Percentiles rank a stretch among this genome's conserved stretches.
phyloP scores from a whole-genome alignment of 2,113 vertebrate genomes.

The Lagopus leucura region DNA sequence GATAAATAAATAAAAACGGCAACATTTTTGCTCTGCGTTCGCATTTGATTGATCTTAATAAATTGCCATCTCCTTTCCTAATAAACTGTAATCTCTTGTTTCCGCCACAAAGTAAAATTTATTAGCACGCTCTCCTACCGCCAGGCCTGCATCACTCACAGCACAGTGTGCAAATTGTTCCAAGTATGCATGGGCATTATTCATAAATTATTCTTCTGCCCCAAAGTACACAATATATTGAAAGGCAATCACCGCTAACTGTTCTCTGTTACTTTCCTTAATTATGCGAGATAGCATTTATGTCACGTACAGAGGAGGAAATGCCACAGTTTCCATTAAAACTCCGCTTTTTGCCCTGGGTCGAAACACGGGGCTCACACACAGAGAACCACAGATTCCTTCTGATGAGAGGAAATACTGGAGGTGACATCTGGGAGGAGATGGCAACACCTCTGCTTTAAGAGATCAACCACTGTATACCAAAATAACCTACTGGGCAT shows the following conservation, averaged over 20 bases:
- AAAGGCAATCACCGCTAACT: slow-evolving; percentile 69
- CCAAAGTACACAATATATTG: slow-evolving; percentile 70
- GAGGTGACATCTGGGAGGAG: slow-evolving; percentile 61
- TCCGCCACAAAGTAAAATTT: slow-evolving; percentile 72
- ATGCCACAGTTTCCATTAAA: slow-evolving; percentile 36
- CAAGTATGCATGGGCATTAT: slow-evolving; percentile 59
- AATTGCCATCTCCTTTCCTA: slow-evolving; percentile 70
- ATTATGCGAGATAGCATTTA: slow-evolving; percentile 61
- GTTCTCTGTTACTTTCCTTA: slow-evolving; percentile 60
- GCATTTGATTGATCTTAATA: slow-evolving; percentile 72
- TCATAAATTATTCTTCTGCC: slow-evolving; percentile 73
- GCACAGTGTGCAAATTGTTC: slow-evolving; percentile 52
- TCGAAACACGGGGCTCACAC: neutral
- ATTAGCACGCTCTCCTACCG: slow-evolving; percentile 56
- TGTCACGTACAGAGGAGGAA: slow-evolving; percentile 57
- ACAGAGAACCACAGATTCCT: slow-evolving; percentile 4
- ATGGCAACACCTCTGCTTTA: slow-evolving; percentile 60
- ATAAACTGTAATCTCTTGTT: slow-evolving; percentile 75
- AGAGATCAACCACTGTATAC: slow-evolving; percentile 59
- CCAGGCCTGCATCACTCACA: slow-evolving; percentile 60
- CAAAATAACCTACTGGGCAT: slow-evolving; percentile 58
- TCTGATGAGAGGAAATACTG: slow-evolving; percentile 44
- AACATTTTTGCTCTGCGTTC: slow-evolving; percentile 28
- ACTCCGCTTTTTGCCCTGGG: neutral
- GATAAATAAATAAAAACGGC: slow-evolving; percentile 52